A percentile compares a stretch with the other conserved stretches of the same genome.
These are phyloP conservation scores for Aleiodes sp. DNA, from an alignment of 1,140 invertebrate genomes.

Conservation along the genomic window DNA sequence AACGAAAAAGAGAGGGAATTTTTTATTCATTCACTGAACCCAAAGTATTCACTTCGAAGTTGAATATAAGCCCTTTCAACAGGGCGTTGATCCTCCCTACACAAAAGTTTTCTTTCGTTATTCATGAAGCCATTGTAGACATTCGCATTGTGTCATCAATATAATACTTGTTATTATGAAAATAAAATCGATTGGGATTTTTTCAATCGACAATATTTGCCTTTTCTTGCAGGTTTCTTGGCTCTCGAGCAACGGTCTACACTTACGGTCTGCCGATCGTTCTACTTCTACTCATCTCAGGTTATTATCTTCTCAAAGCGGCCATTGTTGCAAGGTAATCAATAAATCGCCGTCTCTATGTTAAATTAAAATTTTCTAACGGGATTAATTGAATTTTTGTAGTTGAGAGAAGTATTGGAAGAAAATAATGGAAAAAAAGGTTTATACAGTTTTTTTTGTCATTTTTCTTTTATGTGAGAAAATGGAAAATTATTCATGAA, in stretches of 20 bases:
- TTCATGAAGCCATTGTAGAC: no score
- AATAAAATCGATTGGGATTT: no score
- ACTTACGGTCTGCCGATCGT: slow-evolving; percentile 62
- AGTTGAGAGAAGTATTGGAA: background rate
- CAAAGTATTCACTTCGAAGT: no score
- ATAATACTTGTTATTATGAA: no score
- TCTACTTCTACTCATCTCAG: slow-evolving; percentile 55
- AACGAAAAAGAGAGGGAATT: no score
- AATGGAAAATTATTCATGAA: background rate
- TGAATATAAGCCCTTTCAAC: no score
- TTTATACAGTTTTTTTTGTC: no score
- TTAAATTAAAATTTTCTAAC: slow-evolving; percentile 5
- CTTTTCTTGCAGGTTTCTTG: slow-evolving; percentile 60
- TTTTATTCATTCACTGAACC: no score
- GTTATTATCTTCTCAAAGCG: slow-evolving; percentile 61
- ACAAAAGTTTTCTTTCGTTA: background rate
- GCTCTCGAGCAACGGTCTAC: slow-evolving; percentile 61
- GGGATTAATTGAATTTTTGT: background rate
- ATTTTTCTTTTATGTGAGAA: background rate
- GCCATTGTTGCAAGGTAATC: slow-evolving; percentile 64
- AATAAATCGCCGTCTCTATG: slow-evolving; percentile 24
- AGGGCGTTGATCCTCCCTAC: background rate
- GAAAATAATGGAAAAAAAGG: background rate
- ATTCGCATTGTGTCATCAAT: no score
- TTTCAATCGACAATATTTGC: background rate